These are phyloP conservation scores for Mellilla xanthometata DNA, from an alignment of 2,888 invertebrate species.

Conservation along the genomic window DNA sequence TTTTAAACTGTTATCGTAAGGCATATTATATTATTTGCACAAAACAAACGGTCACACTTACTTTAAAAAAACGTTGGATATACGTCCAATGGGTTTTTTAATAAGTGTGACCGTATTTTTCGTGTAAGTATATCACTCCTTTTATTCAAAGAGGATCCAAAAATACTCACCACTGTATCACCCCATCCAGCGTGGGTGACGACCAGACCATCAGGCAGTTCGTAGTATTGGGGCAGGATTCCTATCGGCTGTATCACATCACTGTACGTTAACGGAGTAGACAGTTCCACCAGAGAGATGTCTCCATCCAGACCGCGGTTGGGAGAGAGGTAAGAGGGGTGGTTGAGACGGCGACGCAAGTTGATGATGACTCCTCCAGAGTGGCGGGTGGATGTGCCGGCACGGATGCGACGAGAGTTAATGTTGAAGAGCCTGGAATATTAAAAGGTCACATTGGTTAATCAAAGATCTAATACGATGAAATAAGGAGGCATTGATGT, in stretches of 20 bases:
- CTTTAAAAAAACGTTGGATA: too few relatives aligned
- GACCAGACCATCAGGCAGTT: conserved; percentile 19
- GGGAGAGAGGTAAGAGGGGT: not conserved
- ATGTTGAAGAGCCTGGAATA: not conserved
- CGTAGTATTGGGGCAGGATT: conserved; percentile 22
- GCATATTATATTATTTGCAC: too few relatives aligned
- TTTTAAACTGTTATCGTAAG: too few relatives aligned
- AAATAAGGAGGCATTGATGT: too few relatives aligned
- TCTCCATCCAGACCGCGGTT: conserved; percentile 38
- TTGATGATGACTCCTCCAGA: not conserved
- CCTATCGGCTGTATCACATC: conserved; percentile 7
- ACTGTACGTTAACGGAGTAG: conserved; percentile 7
- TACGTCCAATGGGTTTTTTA: too few relatives aligned
- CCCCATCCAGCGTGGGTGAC: conserved; percentile 38
- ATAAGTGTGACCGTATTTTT: too few relatives aligned
- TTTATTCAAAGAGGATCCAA: too few relatives aligned
- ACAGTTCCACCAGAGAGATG: conserved; percentile 46
- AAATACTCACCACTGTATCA: conserved; percentile 26
- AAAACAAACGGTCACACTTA: too few relatives aligned
- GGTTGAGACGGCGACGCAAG: not conserved
- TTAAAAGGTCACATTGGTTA: not conserved
- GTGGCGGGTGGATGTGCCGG: not conserved
- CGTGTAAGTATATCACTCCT: too few relatives aligned
- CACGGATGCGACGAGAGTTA: not conserved
- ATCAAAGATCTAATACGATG: not conserved